A percentile compares a stretch with the other conserved stretches of the same genome.
Evolutionary conservation across 2,888 invertebrate species (phyloP).

Genomic region (Bellardia pandia): DNA sequence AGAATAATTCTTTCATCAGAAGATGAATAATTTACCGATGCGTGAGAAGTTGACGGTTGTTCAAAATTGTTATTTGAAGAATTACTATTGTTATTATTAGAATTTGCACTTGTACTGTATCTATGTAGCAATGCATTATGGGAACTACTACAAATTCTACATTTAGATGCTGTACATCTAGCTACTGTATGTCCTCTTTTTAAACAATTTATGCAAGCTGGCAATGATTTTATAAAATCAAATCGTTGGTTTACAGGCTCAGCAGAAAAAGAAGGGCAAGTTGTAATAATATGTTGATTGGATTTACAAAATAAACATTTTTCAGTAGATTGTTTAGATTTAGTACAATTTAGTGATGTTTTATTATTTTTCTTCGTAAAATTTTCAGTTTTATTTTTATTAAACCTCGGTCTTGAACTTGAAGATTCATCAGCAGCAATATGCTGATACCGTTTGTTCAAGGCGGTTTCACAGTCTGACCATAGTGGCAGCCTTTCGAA

Average conservation of each 20-base stretch:
- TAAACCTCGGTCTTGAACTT: no score
- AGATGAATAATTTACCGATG: neutral
- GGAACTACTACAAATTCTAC: neutral
- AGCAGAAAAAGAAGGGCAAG: no score
- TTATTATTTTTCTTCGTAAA: no score
- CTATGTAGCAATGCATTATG: neutral
- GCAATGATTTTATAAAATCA: neutral
- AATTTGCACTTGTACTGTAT: neutral
- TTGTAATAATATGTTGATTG: no score
- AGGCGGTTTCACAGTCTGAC: neutral
- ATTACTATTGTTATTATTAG: neutral
- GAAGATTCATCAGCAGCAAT: no score
- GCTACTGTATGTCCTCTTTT: neutral
- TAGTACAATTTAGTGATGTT: no score
- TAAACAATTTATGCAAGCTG: neutral
- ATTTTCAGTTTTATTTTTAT: no score
- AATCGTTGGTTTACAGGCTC: no score
- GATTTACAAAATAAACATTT: no score
- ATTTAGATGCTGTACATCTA: neutral
- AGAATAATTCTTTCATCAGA: constrained; percentile 2
- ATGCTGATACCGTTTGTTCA: constrained; percentile 4
- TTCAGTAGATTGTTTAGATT: no score
- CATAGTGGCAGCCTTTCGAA: neutral
- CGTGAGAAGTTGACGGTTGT: neutral
- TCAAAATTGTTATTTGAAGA: constrained; percentile 9